Percentiles rank a stretch among this genome's conserved stretches.
Evolutionary conservation across 2,888 invertebrate genomes (phyloP).

Genomic region (Entomobrya multifasciata): DNA sequence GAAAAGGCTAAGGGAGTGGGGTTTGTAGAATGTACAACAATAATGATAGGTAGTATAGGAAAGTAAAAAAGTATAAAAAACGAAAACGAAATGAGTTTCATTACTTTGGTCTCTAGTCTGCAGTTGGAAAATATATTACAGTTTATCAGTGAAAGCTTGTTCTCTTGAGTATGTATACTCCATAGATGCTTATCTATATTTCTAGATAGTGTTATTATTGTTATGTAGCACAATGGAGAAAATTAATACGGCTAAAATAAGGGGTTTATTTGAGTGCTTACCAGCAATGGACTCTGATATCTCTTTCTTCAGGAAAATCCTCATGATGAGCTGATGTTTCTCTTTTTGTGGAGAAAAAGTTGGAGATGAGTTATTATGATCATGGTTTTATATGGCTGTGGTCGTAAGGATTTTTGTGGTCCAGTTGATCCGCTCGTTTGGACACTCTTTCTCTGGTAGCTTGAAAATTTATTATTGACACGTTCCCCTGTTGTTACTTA

Average conservation of each 20-base stretch:
- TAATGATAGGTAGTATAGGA: neutral
- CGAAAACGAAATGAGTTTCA: constrained; percentile 21
- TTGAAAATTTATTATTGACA: constrained; percentile 69
- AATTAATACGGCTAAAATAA: constrained; percentile 31
- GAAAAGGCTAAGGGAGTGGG: neutral
- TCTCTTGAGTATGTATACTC: neutral
- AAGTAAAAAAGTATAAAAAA: neutral
- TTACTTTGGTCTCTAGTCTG: neutral
- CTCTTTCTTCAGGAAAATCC: constrained; percentile 40
- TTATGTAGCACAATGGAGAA: constrained; percentile 26
- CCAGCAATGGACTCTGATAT: constrained; percentile 57
- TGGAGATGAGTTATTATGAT: constrained; percentile 26
- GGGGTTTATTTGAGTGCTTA: constrained; percentile 60
- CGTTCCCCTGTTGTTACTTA: constrained; percentile 35
- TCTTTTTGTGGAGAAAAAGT: constrained; percentile 28
- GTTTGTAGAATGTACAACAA: neutral
- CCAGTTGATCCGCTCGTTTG: constrained; percentile 11
- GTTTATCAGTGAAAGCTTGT: constrained; percentile 37
- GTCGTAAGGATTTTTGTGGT: constrained; percentile 35
- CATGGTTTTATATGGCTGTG: neutral
- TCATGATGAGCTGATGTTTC: constrained; percentile 40
- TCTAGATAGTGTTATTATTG: constrained; percentile 27
- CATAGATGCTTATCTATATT: neutral
- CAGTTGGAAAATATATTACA: constrained; percentile 29
- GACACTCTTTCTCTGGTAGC: neutral